Evolutionary conservation across 2,797 vertebrate genomes (phyloP), one percentile per base, ranked within the genome.

Genomic region (Taeniopygia guttata): DNA sequence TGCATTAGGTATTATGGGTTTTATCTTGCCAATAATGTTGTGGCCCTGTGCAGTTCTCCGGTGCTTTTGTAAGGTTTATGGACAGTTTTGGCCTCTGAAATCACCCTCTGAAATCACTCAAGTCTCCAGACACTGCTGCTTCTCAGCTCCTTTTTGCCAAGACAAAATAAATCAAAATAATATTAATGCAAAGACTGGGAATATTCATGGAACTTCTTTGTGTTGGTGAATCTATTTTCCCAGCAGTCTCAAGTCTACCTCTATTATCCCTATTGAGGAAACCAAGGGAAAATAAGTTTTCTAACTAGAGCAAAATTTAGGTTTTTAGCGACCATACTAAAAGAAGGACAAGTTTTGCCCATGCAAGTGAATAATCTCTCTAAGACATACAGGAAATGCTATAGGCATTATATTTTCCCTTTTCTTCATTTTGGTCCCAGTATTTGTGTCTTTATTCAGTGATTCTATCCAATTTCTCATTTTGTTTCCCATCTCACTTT

Each of bases 61-160:
- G 52, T 51, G 49, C 48, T 91, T 87, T 94, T 83, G 30, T 67
- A 85, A 90, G 14, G 75, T 89, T 92, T 96, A 52, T 85, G 54
- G 49, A 32, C 56, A 60, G 32, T 52, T 90, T 66, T 75, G 54
- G 72, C 66, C n/a, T 92, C 73, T 78, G 82, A 94, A 94, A 78
- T 62, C 68, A 42, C 13, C 66, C n/a, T 92, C 73, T 78, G 82
- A 94, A 94, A 78, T 62, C 68, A 42, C 13, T 42, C 34, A 59
- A 1, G 1, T 79, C 60, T 95, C 60, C 52, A 75, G 68, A 48
- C 19, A 45, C 22, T 58, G 54, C 30, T 77, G 42, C 54, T 78
- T 87, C 79, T 91, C 46, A 73, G 19, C 60, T 81, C 40, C 34
- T 87, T 81, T 69, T 81, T 72, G 73, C 69, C 84, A 89, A 75